Evolutionary conservation across 2,113 vertebrate genomes (phyloP).

Genomic region (Urocynchramus pylzowi): DNA sequence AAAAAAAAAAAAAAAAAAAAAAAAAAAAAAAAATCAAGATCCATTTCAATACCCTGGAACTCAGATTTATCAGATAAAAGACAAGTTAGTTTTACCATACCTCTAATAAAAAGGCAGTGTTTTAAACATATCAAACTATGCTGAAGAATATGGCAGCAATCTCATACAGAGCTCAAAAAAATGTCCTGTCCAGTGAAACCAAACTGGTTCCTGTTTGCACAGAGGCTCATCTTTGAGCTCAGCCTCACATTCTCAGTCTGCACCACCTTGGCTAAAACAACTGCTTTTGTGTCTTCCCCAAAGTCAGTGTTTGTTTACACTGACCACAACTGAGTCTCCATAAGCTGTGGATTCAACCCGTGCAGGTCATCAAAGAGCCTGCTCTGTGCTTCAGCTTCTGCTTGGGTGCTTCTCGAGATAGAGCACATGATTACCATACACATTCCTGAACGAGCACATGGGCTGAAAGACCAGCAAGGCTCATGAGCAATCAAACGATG

Average conservation of each 20-base stretch:
- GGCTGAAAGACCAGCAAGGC: neutral
- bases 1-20: neutral
- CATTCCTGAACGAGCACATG: neutral
- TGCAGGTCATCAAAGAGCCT: neutral
- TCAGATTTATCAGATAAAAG: constrained; percentile 15
- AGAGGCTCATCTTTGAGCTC: neutral
- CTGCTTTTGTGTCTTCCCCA: neutral
- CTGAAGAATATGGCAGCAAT: neutral
- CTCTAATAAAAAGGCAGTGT: neutral
- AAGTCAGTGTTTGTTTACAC: neutral
- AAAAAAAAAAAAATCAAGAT: neutral
- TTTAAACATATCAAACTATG: neutral
- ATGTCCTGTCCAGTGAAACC: neutral
- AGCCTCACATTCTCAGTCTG: neutral
- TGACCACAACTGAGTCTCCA: neutral
- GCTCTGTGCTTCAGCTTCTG: neutral
- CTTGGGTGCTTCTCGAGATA: neutral
- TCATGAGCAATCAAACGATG: neutral
- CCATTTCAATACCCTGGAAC: neutral
- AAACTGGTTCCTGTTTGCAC: neutral
- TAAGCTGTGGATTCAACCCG: neutral
- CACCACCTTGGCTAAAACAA: neutral
- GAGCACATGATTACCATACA: neutral
- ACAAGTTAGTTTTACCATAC: neutral
- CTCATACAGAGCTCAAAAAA: neutral